Base-by-base conservation (phyloP, 2,113 vertebrate genomes). In the Clinocottus analis region DNA sequence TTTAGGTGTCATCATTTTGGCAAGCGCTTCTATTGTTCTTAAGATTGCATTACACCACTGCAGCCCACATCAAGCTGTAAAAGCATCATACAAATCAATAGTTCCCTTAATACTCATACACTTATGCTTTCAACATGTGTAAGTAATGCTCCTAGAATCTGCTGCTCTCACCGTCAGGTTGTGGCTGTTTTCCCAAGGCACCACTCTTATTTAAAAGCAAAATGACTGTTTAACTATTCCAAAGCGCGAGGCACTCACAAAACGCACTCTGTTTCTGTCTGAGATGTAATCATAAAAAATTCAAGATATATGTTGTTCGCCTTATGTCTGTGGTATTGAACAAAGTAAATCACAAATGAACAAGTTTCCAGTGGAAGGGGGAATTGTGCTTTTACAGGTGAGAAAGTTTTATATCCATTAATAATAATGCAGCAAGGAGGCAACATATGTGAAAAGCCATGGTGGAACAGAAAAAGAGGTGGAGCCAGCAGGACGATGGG, bases 221-320 rank as follows among this genome's bases (percentile, higher is more conserved):
- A 83, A 67, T 31, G 53, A 58, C 76, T 79, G 41, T 35, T 80
- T 75, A 64, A 58, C 49, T 66, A 72, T 81, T 85, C 70, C 77
- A 76, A 41, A 66, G 61, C 75, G 64, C 56, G 37, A n/a, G 4
- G n/a, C 62, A 27, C 71, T 75, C 67, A 47, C 41, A 65, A 37
- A 76, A 68, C 2, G 41, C 39, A 72, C 66, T 62, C 13, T 13
- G 53, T 70, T 10, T 76, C 51, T 11, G 39, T 70, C 53, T 79
- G 72, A 31, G 62, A 49, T 65, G 35, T 60, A n/a, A 56, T 76
- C 43, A 72, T 80, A 45, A 74, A 77, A 77, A 67, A 71, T 31
- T 64, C 27, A 77, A 68, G 31, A 69, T 23, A 58, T 49, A 53
- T 29, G n/a, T 23, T 75, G 19, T 65, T 73, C 45, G 39, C 47